A percentile compares a stretch with the other conserved stretches of the same genome.
Conservation (phyloP, 2,113 vertebrate genomes). For the Candoia aspera region DNA sequence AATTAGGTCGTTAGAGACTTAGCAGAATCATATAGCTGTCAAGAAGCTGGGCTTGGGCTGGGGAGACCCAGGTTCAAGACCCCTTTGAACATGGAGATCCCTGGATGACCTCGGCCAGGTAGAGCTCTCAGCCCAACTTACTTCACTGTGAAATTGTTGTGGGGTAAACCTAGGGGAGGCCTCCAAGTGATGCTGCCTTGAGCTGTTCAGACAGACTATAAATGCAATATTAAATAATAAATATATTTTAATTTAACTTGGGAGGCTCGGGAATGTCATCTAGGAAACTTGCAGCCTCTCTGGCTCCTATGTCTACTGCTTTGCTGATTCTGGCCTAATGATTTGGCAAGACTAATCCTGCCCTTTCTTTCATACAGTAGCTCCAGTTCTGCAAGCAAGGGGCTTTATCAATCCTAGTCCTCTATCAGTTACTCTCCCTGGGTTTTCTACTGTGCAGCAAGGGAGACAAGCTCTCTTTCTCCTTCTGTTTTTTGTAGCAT, state of each 20-base stretch:
- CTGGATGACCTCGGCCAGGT: background rate
- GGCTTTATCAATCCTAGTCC: background rate
- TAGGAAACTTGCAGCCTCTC: background rate
- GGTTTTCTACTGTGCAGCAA: background rate
- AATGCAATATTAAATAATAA: background rate
- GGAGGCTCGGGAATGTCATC: background rate
- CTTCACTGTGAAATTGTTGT: background rate
- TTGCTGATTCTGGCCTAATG: background rate
- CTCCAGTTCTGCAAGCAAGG: background rate
- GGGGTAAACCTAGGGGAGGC: background rate
- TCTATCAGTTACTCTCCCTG: background rate
- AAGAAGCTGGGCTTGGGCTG: background rate
- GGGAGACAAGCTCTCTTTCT: background rate
- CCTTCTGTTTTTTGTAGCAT: background rate
- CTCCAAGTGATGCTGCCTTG: background rate
- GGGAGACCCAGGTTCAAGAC: background rate
- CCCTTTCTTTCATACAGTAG: background rate
- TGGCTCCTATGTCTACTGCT: background rate
- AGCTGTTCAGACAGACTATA: background rate
- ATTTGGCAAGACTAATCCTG: background rate
- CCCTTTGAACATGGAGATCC: too few species aligned
- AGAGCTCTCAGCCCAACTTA: background rate
- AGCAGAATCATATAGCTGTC: background rate
- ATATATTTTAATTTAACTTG: background rate
- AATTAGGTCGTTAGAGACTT: background rate